These are phyloP conservation scores for Drosophila rufa DNA, from an alignment of 1,140 invertebrate species.

Conservation along the genomic window DNA sequence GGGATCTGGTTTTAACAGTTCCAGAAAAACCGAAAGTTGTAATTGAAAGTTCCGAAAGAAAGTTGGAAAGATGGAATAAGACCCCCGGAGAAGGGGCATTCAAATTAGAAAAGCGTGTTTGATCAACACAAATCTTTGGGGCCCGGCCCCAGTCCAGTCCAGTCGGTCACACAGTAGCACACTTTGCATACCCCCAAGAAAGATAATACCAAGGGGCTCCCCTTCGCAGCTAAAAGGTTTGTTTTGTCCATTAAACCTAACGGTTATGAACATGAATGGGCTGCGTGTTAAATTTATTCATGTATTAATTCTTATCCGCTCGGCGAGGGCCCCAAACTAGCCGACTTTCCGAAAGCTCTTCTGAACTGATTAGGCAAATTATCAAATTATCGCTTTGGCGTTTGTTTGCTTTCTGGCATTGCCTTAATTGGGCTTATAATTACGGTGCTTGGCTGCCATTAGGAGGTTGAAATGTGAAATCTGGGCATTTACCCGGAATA, in stretches of 20 bases:
- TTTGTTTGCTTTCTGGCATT: constrained; percentile 39
- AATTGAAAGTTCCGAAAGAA: constrained; percentile 78
- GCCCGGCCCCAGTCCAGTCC: constrained; percentile 4
- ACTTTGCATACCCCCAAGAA: constrained; percentile 45
- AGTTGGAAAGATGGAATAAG: constrained; percentile 42
- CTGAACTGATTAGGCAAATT: constrained; percentile 64
- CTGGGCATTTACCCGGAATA: not conserved
- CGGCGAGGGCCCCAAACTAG: not conserved
- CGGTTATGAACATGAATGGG: constrained; percentile 60
- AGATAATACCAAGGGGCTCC: constrained; percentile 19
- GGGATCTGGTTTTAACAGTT: constrained; percentile 33
- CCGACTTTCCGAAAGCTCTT: constrained; percentile 39
- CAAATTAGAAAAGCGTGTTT: constrained; percentile 63
- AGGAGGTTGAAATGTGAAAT: constrained; percentile 22
- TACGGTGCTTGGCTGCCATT: constrained; percentile 37
- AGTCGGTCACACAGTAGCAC: constrained; percentile 67
- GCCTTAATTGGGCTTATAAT: constrained; percentile 53
- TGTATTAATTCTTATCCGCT: constrained; percentile 47
- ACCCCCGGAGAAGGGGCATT: constrained; percentile 49
- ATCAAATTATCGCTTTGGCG: constrained; percentile 60
- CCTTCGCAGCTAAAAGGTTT: constrained; percentile 49
- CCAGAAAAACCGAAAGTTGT: constrained; percentile 72
- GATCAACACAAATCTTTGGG: constrained; percentile 43
- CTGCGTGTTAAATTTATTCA: constrained; percentile 65
- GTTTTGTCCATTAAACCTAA: constrained; percentile 69